Conservation (phyloP, 2,888 invertebrate species). For the Apamea monoglypha region DNA sequence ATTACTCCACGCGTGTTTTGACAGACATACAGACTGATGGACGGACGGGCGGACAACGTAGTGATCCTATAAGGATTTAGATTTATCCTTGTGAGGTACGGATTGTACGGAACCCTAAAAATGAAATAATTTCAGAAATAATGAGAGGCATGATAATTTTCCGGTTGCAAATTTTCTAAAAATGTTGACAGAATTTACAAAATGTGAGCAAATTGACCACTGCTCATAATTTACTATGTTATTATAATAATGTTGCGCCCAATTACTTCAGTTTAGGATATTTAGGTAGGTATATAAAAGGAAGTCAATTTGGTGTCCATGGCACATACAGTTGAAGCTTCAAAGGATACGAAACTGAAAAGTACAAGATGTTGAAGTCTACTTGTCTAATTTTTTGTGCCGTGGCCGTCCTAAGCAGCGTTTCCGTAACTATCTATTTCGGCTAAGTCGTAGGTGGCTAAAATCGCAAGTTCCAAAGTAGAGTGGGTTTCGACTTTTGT, state of each 20-base stretch:
- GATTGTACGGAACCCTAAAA: neutral
- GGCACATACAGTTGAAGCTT: slow-evolving; percentile 6
- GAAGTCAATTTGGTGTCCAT: neutral
- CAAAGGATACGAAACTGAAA: slow-evolving; percentile 1
- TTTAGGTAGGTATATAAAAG: slow-evolving; percentile 18
- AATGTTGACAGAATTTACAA: neutral
- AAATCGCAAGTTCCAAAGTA: too few relatives aligned
- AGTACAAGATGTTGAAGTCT: slow-evolving; percentile 30
- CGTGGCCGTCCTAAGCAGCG: slow-evolving; percentile 3
- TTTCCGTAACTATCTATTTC: slow-evolving; percentile 24
- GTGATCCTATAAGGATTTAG: neutral
- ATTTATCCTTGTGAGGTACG: neutral
- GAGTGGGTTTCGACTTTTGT: too few relatives aligned
- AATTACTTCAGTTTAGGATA: slow-evolving; percentile 20
- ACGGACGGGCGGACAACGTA: neutral
- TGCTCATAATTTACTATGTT: neutral
- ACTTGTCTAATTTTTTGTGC: slow-evolving; percentile 9
- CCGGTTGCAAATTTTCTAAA: neutral
- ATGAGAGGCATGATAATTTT: neutral
- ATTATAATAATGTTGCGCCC: slow-evolving; percentile 20
- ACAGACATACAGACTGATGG: neutral
- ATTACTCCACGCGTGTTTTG: neutral
- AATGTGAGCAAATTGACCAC: slow-evolving; percentile 17
- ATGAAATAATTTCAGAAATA: neutral
- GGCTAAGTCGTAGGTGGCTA: neutral